Base-by-base conservation (phyloP, 1,140 invertebrate genomes). In the Gonatopus flavifemur region DNA sequence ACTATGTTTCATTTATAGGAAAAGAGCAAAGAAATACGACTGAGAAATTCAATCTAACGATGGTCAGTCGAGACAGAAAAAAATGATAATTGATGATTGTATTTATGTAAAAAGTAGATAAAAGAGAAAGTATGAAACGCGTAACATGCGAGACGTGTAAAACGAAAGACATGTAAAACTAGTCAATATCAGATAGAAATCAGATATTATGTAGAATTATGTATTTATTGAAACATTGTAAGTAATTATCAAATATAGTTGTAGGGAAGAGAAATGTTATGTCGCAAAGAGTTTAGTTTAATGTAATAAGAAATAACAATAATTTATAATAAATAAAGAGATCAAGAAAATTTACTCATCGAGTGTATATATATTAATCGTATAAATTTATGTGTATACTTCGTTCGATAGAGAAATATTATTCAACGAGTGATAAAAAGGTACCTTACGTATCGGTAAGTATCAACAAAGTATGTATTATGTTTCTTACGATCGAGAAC, bases 251-350 rank as follows among this genome's bases (percentile, higher is more conserved):
- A 36, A 45, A 40, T 47, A 31, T 22, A 9, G 21, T 32, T 61
- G n/a, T n/a, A n/a, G n/a, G n/a, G n/a, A n/a, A 52, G 49, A 20
- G 13, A 47, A 45, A 55, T 39, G 39, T 45, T 49, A 55, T 39
- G 39, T 45, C 47, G 38, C 39, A 57, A 7, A 50, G 33, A 50
- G 44, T 65, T 59, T 37, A 58, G 58, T 64, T 45, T 63, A 64
- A 53, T 59, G 49, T 64, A 54, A 63, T 49, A 50, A 58, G 52
- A 55, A 40, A 59, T n/a, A n/a, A n/a, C 35, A 57, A 57, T 67
- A 64, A 59, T 71, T 72, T 72, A 45, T 64, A 70, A 69, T 55
- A 61, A 67, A 59, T 57, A 61, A 61, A 65, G 42, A 41, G 53
- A 53, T 54, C 43, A 62, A 51, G 42, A 59, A n/a, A 41, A 41